Evolutionary conservation across 2,113 vertebrate genomes (phyloP), one percentile per base, ranked within the genome.

Genomic region (Prolemur simus): DNA sequence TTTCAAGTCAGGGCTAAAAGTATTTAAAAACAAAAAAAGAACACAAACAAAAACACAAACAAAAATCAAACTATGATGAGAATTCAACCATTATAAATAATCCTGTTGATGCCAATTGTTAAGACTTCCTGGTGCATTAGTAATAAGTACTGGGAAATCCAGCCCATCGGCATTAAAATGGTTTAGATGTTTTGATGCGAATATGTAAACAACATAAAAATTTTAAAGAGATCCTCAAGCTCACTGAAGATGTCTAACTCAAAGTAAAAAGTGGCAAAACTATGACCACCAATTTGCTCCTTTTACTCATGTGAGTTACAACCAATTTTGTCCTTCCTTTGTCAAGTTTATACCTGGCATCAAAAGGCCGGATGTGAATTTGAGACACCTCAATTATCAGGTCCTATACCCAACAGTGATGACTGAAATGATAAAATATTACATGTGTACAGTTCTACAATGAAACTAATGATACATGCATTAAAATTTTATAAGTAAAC

Each of bases 1-100:
- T 98, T 97, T 98, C 98, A 97, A 98, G 98, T 87, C 98, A 95
- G 97, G 86, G 98, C 99, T 99, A 97, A 97, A 99, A 95, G 97
- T 76, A 95, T 98, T 98, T 96, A 96, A 98, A 98, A 97, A 98
- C 82, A 97, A 95, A 97, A 97, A 94, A 97, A 92, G 86, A 94
- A 97, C 93, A 98, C 95, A 97, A 94, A 97, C 69, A 97, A 96
- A 96, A 96, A 97, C 88, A 97, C 97, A 97, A 98, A 92, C 98
- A 98, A 97, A 98, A 96, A 98, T 99, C 98, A 99, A 98, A 98
- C 96, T 95, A 90, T 74, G 97, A 89, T 97, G 97, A 98, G 97
- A 97, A 98, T 96, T 96, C 98, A 56, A 95, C 95, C 97, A 97
- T 96, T 92, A 98, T 68, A 97, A 97, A 96, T 86, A 97, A 97